Base-by-base conservation (phyloP, 2,888 invertebrate genomes). In the Cotesia congregata region DNA sequence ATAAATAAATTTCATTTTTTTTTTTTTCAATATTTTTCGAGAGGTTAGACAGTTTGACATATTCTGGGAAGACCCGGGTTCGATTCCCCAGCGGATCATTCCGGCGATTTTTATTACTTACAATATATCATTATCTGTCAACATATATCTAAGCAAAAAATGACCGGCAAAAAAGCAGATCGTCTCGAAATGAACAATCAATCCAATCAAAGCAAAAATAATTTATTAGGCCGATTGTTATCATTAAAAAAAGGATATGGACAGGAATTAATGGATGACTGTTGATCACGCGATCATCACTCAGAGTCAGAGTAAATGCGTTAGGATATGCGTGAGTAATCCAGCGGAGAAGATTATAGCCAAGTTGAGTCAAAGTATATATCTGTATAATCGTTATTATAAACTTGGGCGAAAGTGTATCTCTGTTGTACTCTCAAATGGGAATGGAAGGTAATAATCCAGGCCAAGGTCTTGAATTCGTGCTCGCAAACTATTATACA, bases 401-500 rank as follows among this genome's bases (percentile, higher is more conserved):
- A 50, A 50, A 50, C 50, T 50, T 50, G 7, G 50, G 50, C 50
- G 50, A 50, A 50, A 50, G 50, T 50, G 50, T 50, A 50, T 60
- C 39, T 72, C 62, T 39, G n/a, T 40, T 62, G 50, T 41, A 50
- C 40, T 68, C 15, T 68, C 41, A 6, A 68, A 17, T 41, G 40
- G 40, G 6, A 41, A 41, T 17, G 41, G 50, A 77, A 67, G 72
- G 61, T 65, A 60, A 70, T 38, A 62, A 79, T 78, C 59, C 39
- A 62, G 79, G 79, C 78, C 79, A 79, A 79, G 79, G 79, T 70
- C 73, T 78, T 69, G 65, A 74, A 73, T 78, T 73, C 74, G 73
- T 73, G 79, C 70, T 79, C 78, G 12, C 50, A 50, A 40, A 61
- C 61, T 68, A 77, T 75, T 38, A 59, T 75, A 40, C 65, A 40